Base-by-base conservation (phyloP, 2,797 vertebrate genomes). In the Glossophaga mutica region DNA sequence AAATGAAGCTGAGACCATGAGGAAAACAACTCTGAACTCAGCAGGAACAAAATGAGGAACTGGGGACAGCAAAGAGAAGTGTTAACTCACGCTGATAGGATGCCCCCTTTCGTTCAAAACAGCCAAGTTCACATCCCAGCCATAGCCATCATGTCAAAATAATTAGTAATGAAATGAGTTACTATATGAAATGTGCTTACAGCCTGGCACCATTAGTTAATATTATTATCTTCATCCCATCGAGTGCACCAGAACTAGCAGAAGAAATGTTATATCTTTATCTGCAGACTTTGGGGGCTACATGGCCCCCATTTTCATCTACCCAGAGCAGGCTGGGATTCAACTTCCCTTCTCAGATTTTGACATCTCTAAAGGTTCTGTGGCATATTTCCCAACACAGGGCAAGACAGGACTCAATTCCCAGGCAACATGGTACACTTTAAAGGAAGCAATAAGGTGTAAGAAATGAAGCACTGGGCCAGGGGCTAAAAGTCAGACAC, bases 281-380 rank as follows among this genome's bases (percentile, higher is more conserved):
- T 55, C 87, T 91, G 87, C 24, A 94, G 32, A 55, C 19, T 9
- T 6, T 24, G 44, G 57, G 57, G 78, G 11, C 24, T 88, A 52
- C n/a, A 4, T 10, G 57, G 76, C n/a, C 26, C 57, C 62, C 29
- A 76, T 82, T 81, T 84, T 87, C 42, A 94, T 68, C 94, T 93
- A 55, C 42, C 50, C 52, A 82, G 44, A 76, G 59, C 9, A 68
- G 42, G 57, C 32, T n/a, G 19, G 82, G 62, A 59, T 55, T 79
- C 83, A 93, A 87, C 94, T 96, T 97, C 93, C 95, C 94, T 97
- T 95, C 93, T 91, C 87, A 85, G 59, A n/a, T 91, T 96, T 93
- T 85, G 94, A 84, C 91, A 81, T 88, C 93, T 65, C 39, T n/a
- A n/a, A 82, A 83, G 73, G n/a, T 92, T 95, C 91, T 21, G 9